Conservation (phyloP, 2,888 invertebrate species). For the Schrankia costaestrigalis region DNA sequence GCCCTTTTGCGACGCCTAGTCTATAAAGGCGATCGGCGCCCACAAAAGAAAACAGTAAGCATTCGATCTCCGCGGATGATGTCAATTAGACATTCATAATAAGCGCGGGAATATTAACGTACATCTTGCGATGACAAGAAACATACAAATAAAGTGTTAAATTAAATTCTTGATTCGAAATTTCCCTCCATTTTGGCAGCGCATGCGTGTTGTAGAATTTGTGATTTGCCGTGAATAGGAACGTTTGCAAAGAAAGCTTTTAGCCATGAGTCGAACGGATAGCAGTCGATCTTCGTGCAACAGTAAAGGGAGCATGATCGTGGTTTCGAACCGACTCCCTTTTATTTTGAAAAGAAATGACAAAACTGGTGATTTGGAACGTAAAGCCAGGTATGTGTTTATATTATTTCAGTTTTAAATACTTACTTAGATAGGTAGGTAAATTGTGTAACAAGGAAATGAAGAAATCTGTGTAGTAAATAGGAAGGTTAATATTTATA, state of each 20-base stretch:
- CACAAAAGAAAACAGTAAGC: constrained; percentile 69
- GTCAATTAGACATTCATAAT: constrained; percentile 52
- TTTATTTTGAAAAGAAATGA: constrained; percentile 90
- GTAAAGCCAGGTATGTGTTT: constrained; percentile 88
- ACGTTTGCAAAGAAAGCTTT: constrained; percentile 46
- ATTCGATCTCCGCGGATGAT: constrained; percentile 68
- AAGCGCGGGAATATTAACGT: constrained; percentile 32
- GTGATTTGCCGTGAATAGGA: constrained; percentile 67
- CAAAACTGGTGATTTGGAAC: constrained; percentile 84
- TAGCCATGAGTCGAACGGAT: constrained; percentile 62
- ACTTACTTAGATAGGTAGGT: neutral
- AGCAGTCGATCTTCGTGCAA: constrained; percentile 69
- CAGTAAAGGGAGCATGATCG: constrained; percentile 89
- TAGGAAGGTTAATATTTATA: too few species aligned
- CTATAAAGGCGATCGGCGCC: constrained; percentile 70
- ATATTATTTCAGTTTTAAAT: neutral
- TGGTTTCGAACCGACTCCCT: constrained; percentile 94
- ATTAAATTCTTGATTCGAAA: constrained; percentile 45
- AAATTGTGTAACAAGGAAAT: too few species aligned
- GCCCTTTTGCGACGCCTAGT: constrained; percentile 65
- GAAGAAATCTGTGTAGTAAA: too few species aligned
- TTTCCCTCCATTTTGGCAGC: constrained; percentile 55
- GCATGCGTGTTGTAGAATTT: constrained; percentile 60
- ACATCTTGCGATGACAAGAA: constrained; percentile 53
- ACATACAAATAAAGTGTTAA: constrained; percentile 38